phyloP scores from a whole-genome alignment of 2,888 invertebrate species.

The Synergus laeviventris region DNA sequence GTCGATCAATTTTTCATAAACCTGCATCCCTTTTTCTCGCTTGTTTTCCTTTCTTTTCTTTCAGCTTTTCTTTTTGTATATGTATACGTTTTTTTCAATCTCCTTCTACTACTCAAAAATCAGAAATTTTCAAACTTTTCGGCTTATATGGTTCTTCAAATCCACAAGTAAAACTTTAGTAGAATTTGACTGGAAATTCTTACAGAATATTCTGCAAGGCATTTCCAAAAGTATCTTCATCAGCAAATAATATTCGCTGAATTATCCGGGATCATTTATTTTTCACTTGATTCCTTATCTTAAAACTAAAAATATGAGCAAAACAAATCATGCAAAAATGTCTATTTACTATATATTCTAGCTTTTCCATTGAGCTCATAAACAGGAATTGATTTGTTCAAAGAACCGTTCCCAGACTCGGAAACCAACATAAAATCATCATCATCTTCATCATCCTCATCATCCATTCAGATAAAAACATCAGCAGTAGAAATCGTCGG shows the following conservation, averaged over 20 bases:
- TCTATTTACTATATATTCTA: background rate
- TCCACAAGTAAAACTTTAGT: background rate
- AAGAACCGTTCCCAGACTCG: constrained; percentile 16
- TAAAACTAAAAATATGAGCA: background rate
- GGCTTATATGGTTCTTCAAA: background rate
- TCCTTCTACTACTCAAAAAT: background rate
- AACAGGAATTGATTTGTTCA: background rate
- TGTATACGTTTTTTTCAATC: background rate
- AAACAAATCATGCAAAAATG: background rate
- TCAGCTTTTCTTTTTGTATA: background rate
- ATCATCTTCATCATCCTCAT: constrained; percentile 45
- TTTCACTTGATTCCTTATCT: background rate
- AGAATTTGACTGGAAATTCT: too few relatives aligned
- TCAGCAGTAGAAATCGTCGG: constrained; percentile 20
- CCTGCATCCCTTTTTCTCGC: constrained; percentile 45
- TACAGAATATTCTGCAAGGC: too few relatives aligned
- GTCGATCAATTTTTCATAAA: constrained; percentile 71
- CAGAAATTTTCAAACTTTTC: background rate
- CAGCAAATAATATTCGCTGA: background rate
- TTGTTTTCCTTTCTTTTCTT: constrained; percentile 35
- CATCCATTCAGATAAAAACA: constrained; percentile 43
- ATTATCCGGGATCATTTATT: background rate
- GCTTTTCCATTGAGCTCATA: background rate
- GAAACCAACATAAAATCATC: constrained; percentile 41
- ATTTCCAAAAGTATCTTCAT: too few relatives aligned